Evolutionary conservation across 2,888 invertebrate species (phyloP).

Genomic region (Hyles lineata): DNA sequence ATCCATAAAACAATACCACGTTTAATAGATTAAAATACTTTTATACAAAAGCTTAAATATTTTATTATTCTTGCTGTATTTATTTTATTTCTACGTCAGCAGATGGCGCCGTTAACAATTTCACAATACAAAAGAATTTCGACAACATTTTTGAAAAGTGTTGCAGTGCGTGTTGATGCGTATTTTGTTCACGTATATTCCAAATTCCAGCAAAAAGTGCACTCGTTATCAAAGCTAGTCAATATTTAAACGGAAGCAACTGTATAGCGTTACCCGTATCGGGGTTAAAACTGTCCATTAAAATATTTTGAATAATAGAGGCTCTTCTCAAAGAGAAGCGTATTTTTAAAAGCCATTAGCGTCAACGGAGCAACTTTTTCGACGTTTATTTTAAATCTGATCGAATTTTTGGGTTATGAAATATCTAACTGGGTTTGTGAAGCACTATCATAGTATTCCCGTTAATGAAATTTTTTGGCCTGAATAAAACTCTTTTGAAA

Average conservation of each 20-base stretch:
- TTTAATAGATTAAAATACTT: neutral
- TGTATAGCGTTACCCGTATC: constrained; percentile 39
- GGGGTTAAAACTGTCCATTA: constrained; percentile 57
- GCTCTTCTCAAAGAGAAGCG: constrained; percentile 51
- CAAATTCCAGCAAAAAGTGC: constrained; percentile 31
- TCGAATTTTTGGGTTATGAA: constrained; percentile 34
- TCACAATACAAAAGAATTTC: neutral
- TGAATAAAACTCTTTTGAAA: too few species aligned
- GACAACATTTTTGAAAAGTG: neutral
- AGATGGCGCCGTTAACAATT: constrained; percentile 24
- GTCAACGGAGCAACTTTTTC: constrained; percentile 44
- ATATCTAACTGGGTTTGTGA: constrained; percentile 46
- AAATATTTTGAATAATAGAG: constrained; percentile 66
- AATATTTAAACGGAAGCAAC: constrained; percentile 47
- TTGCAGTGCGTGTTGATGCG: neutral
- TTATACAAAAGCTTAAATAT: neutral
- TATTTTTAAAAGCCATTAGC: constrained; percentile 68
- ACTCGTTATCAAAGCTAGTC: constrained; percentile 36
- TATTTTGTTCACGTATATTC: constrained; percentile 2
- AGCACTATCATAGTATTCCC: neutral
- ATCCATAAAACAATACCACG: neutral
- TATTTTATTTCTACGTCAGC: neutral
- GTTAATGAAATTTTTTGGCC: too few species aligned
- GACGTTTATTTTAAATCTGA: constrained; percentile 42
- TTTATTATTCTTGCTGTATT: neutral